Conservation (phyloP, 2,113 vertebrate genomes). For the Globicephala melas region DNA sequence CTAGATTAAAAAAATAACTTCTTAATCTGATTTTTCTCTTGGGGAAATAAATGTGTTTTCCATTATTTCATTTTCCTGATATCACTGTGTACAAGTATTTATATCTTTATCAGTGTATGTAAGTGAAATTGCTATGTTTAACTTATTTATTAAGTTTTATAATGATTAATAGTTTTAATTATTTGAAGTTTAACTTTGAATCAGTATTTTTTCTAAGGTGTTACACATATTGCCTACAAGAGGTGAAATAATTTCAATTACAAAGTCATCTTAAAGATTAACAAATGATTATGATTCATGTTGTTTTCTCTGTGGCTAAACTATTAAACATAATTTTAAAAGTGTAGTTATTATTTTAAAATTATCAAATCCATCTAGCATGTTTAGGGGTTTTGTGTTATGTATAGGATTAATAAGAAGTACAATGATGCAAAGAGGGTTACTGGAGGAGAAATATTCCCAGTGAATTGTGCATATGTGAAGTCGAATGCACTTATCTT, state of each 20-base stretch:
- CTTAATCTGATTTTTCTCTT: not conserved
- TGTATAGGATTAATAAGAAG: not conserved
- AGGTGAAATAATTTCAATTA: slow-evolving; percentile 53
- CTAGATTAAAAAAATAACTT: not conserved
- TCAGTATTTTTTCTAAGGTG: not conserved
- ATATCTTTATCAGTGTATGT: not conserved
- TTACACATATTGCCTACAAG: slow-evolving; percentile 26
- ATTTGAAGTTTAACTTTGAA: slow-evolving; percentile 26
- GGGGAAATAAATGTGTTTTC: not conserved
- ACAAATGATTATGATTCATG: slow-evolving; percentile 5
- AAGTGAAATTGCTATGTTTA: not conserved
- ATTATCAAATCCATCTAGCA: not conserved
- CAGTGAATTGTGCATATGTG: not conserved
- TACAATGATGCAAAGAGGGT: not conserved
- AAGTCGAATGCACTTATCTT: not conserved
- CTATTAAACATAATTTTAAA: slow-evolving; percentile 40
- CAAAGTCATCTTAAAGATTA: slow-evolving; percentile 43
- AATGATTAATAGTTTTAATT: not conserved
- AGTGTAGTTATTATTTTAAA: not conserved
- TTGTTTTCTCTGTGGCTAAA: slow-evolving; percentile 46
- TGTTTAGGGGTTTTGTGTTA: not conserved
- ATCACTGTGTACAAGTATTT: slow-evolving; percentile 6
- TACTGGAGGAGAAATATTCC: not conserved
- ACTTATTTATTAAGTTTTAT: not conserved
- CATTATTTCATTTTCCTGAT: not conserved